Conservation (phyloP, 1,140 invertebrate species). For the Pachyrhynchus sulphureomaculatus region DNA sequence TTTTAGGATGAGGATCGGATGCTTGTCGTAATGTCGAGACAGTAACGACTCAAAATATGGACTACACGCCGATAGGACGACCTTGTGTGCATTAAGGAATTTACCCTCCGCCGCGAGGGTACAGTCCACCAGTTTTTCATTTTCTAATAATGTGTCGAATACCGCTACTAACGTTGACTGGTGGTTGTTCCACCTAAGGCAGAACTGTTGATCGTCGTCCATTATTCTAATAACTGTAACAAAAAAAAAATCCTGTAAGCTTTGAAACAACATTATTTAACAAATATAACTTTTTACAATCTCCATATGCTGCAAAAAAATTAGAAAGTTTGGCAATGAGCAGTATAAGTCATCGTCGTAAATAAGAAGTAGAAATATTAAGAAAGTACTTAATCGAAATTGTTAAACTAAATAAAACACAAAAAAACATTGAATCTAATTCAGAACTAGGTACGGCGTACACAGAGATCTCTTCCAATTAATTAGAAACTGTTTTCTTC, state of each 20-base stretch:
- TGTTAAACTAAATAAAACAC: no score
- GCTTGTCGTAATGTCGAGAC: slow-evolving; percentile 85
- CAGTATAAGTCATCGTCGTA: no score
- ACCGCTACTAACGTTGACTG: slow-evolving; percentile 88
- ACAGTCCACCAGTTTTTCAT: slow-evolving; percentile 89
- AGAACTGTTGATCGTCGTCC: slow-evolving; percentile 92
- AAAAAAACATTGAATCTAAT: no score
- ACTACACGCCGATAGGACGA: slow-evolving; percentile 91
- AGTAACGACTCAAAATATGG: slow-evolving; percentile 89
- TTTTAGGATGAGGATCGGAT: slow-evolving; percentile 88
- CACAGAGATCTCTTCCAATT: no score
- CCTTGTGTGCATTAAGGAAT: slow-evolving; percentile 89
- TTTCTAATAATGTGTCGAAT: slow-evolving; percentile 87
- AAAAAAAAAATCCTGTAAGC: slow-evolving; percentile 8
- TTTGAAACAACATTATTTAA: not conserved
- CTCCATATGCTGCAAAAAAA: no score
- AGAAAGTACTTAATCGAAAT: no score
- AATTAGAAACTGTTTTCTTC: no score
- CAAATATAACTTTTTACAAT: not conserved
- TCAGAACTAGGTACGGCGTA: no score
- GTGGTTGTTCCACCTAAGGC: slow-evolving; percentile 93
- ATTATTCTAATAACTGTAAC: slow-evolving; percentile 56
- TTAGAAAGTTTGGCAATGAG: no score
- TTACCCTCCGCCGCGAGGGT: slow-evolving; percentile 90
- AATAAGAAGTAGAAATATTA: no score